These are phyloP conservation scores for Clitarchus hookeri DNA, from an alignment of 2,888 invertebrate species.

Conservation along the genomic window DNA sequence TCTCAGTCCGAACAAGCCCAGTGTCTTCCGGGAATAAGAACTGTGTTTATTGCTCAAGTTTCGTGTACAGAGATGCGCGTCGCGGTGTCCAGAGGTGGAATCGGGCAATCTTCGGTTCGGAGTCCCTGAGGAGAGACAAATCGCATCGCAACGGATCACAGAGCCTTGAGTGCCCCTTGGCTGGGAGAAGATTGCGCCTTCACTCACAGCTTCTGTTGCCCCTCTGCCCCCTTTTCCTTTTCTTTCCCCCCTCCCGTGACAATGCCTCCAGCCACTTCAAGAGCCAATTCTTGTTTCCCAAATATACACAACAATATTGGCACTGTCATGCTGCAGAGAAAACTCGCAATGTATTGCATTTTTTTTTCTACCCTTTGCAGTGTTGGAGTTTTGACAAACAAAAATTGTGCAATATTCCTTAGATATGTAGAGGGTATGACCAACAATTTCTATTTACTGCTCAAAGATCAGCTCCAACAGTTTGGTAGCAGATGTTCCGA, in stretches of 20 bases:
- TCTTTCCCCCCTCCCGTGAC: neutral
- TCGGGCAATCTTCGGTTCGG: slow-evolving; percentile 14
- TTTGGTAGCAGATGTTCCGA: no score
- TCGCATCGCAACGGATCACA: slow-evolving; percentile 1
- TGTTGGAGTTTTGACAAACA: neutral
- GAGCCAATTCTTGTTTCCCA: neutral
- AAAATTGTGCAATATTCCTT: no score
- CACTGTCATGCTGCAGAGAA: neutral
- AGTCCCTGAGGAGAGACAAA: neutral
- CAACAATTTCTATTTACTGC: no score
- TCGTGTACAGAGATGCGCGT: neutral
- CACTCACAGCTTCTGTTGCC: neutral
- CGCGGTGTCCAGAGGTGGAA: neutral
- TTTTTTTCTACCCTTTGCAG: neutral
- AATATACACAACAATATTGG: neutral
- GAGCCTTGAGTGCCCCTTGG: neutral
- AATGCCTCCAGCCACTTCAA: neutral
- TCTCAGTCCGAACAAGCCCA: neutral
- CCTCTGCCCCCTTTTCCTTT: neutral
- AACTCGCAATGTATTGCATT: neutral
- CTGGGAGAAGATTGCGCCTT: neutral
- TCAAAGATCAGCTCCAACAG: no score
- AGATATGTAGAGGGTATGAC: no score
- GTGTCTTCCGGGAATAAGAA: neutral
- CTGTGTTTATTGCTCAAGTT: neutral